Conservation (phyloP, 2,888 invertebrate species). For the Therioaphis trifolii region DNA sequence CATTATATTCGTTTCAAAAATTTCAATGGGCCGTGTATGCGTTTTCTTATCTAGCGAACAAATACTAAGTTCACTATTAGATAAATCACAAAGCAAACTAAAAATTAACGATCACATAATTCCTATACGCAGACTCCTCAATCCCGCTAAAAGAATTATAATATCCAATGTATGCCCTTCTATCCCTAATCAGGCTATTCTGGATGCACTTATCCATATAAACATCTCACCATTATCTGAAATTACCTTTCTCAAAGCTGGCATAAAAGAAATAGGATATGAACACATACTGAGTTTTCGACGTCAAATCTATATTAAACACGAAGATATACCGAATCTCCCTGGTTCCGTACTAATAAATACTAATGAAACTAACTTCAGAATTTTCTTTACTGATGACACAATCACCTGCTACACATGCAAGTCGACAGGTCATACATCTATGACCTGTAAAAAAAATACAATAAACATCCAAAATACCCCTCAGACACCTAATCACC, state of each 20-base stretch:
- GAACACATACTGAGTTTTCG: neutral
- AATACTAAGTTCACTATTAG: neutral
- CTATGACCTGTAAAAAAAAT: neutral
- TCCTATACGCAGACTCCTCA: neutral
- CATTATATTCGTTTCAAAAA: conserved; percentile 8
- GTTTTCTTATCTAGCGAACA: conserved; percentile 1
- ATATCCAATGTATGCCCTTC: neutral
- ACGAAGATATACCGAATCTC: neutral
- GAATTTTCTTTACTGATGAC: conserved; percentile 1
- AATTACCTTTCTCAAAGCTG: neutral
- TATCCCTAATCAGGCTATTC: neutral
- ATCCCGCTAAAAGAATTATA: neutral
- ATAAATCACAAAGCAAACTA: neutral
- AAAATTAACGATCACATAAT: neutral
- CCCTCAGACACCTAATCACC: too few species aligned
- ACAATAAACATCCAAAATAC: neutral
- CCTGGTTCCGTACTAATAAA: neutral
- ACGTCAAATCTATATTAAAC: neutral
- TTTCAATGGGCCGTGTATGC: neutral
- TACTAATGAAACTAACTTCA: neutral
- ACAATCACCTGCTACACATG: too few species aligned
- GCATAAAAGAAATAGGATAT: neutral
- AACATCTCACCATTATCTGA: neutral
- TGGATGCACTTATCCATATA: neutral
- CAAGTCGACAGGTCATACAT: neutral